Conservation (phyloP, 2,113 vertebrate genomes). For the Macaca mulatta region DNA sequence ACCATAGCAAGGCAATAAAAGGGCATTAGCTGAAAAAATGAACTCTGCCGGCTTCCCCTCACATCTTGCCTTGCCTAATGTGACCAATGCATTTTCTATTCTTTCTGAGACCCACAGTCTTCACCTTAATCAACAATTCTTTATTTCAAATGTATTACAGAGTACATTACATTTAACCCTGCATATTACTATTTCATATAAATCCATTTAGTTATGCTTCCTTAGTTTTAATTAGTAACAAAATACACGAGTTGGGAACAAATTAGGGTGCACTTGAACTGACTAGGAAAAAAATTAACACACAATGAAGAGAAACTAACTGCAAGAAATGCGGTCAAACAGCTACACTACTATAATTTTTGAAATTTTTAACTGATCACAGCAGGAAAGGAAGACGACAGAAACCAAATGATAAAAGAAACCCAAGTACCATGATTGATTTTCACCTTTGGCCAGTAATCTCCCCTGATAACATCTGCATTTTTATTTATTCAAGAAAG, state of each 20-base stretch:
- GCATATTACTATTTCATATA: background rate
- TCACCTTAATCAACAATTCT: background rate
- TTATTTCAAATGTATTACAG: background rate
- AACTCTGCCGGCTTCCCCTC: background rate
- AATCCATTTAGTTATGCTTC: constrained; percentile 39
- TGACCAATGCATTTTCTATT: background rate
- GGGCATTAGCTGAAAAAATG: background rate
- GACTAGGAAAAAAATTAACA: background rate
- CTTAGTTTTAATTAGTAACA: constrained; percentile 47
- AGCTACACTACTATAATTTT: background rate
- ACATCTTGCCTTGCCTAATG: background rate
- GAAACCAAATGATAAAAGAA: background rate
- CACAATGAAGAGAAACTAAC: constrained; percentile 9
- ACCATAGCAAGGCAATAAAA: background rate
- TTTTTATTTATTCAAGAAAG: constrained; percentile 36
- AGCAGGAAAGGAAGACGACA: background rate
- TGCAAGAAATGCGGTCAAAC: background rate
- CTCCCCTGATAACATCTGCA: background rate
- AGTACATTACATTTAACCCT: background rate
- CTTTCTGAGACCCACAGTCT: background rate
- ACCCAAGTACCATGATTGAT: background rate
- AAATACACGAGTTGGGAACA: background rate
- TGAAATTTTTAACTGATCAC: background rate
- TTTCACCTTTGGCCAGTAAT: constrained; percentile 6
- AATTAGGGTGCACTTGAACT: constrained; percentile 8